A percentile compares a stretch with the other conserved stretches of the same genome.
phyloP scores from a whole-genome alignment of 1,140 invertebrate species.

The Drosophila neocordata region DNA sequence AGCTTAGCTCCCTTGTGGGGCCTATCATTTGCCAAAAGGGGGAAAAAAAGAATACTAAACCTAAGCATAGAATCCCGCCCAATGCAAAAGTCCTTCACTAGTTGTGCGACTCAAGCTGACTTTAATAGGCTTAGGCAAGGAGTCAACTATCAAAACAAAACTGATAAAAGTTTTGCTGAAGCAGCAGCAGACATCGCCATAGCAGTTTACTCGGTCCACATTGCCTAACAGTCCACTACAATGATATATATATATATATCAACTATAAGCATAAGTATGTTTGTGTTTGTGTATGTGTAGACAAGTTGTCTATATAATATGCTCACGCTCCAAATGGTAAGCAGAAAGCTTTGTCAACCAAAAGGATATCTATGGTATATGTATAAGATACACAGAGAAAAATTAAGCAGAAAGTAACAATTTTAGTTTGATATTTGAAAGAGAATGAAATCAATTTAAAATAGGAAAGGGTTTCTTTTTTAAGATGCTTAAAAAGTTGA shows the following conservation, averaged over 20 bases:
- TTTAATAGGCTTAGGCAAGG: constrained; percentile 72
- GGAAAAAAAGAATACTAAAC: constrained; percentile 10
- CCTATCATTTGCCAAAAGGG: constrained; percentile 42
- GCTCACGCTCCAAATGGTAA: constrained; percentile 65
- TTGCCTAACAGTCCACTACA: constrained; percentile 27
- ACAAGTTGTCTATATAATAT: constrained; percentile 62
- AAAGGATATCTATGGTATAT: constrained; percentile 33
- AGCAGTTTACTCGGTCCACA: background rate
- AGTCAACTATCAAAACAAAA: constrained; percentile 79
- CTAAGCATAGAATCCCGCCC: constrained; percentile 53
- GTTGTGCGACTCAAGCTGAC: constrained; percentile 64
- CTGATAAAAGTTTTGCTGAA: constrained; percentile 60
- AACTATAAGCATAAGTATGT: background rate
- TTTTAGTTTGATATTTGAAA: no score
- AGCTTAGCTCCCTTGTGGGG: constrained; percentile 53
- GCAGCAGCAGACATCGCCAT: constrained; percentile 5
- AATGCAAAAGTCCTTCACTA: constrained; percentile 70
- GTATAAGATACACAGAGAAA: background rate
- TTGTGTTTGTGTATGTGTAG: background rate
- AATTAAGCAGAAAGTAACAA: background rate
- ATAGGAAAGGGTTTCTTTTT: no score
- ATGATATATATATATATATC: constrained; percentile 20
- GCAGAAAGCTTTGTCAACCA: constrained; percentile 68
- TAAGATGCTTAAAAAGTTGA: no score
- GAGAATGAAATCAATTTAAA: no score